phyloP scores from a whole-genome alignment of 1,140 invertebrate genomes.

The Aleiodes sp. region DNA sequence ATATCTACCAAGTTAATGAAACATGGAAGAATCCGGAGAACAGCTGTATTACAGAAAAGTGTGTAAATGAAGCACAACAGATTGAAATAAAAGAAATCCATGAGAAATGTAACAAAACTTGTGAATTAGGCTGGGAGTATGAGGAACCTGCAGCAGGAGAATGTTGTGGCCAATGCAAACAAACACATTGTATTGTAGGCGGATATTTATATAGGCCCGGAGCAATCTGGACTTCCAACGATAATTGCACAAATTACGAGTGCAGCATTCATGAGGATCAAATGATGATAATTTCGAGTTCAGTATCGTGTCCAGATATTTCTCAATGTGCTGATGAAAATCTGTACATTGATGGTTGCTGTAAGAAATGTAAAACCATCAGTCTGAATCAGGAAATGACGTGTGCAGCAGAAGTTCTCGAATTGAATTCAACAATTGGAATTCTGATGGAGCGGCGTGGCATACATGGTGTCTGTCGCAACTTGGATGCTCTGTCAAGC shows the following conservation, averaged over 20 bases:
- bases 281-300: constrained; percentile 67
- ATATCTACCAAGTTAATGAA: constrained; percentile 68
- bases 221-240: constrained; percentile 70
- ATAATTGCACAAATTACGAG: constrained; percentile 71
- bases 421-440: constrained; percentile 66
- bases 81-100: constrained; percentile 64
- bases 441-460: constrained; percentile 62
- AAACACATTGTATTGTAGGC: constrained; percentile 72
- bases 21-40: constrained; percentile 67
- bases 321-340: constrained; percentile 68
- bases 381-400: constrained; percentile 56
- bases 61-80: constrained; percentile 64
- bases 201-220: constrained; percentile 67
- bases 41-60: constrained; percentile 72
- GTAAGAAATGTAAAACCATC: constrained; percentile 70
- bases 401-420: constrained; percentile 68
- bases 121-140: constrained; percentile 69
- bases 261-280: constrained; percentile 39
- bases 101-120: constrained; percentile 68
- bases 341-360: constrained; percentile 73
- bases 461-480: constrained; percentile 71
- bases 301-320: constrained; percentile 71
- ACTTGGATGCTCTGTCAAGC: constrained; percentile 67
- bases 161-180: constrained; percentile 79
- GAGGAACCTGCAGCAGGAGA: constrained; percentile 53